Base-by-base conservation (phyloP, 2,888 invertebrate species). In the Eulithis prunata region DNA sequence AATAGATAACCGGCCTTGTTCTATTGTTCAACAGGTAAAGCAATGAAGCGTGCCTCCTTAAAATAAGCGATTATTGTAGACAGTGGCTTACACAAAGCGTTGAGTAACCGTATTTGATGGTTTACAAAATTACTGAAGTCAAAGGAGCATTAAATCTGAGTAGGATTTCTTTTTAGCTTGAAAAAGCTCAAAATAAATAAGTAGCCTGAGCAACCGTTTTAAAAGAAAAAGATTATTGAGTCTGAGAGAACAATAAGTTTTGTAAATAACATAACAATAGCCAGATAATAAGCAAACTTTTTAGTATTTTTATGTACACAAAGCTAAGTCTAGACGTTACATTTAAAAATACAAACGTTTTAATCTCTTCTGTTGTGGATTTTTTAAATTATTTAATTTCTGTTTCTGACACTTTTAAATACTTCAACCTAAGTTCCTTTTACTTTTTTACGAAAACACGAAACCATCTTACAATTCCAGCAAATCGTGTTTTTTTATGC, bases 141-240 rank as follows among this genome's bases (percentile, higher is more conserved):
- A 38, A 52, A 59, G 46, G 32, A 43, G 36, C 13, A 63, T 52
- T 7, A 28, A 21, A 45, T 45, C 46, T 36, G 57, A 13, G 45
- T 46, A 45, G 6, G 3, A 49, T 32, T 13, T 14, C 3, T 38
- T 57, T 57, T 57, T 21, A 49, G 12, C 13, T 49, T 46, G 71
- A 74, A 75, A 21, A 38, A 53, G 32, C 36, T 62, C 57, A 76
- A 79, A 75, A 77, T 75, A 76, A 77, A 73, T 78, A 78, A 76
- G 81, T 79, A 84, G 80, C 78, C 66, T 72, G 72, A 75, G 73
- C 75, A 74, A 80, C 83, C 85, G 78, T 81, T 78, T 76, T 64
- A 68, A 74, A 79, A 78, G 79, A 83, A 82, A 81, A 79, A 80
- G 83, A 85, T 86, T 80, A 54, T 62, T n/a, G 14, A 55, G 58